phyloP scores from a whole-genome alignment of 2,113 vertebrate genomes.

The Connochaetes taurinus region DNA sequence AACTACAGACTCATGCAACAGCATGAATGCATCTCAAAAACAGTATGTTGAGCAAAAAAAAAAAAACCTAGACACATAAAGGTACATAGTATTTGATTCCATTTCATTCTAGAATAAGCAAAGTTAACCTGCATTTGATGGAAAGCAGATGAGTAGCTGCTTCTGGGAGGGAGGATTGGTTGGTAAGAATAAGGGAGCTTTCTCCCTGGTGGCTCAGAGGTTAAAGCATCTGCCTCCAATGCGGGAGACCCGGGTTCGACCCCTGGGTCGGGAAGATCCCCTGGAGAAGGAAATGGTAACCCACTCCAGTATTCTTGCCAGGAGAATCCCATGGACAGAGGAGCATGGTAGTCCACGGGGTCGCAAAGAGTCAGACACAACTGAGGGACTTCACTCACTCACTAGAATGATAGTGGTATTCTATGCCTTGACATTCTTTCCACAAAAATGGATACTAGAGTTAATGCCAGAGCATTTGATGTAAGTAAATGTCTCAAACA shows the following conservation, averaged over 20 bases:
- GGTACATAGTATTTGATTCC: neutral
- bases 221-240: too few relatives aligned
- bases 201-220: neutral
- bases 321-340: too few relatives aligned
- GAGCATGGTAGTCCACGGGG: too few relatives aligned
- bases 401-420: neutral
- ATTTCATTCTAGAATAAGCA: neutral
- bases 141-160: neutral
- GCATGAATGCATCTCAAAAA: neutral
- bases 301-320: too few relatives aligned
- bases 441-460: neutral
- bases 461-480: neutral
- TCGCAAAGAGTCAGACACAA: too few relatives aligned
- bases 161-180: neutral
- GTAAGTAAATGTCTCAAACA: neutral
- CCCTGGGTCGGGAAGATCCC: too few relatives aligned
- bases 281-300: too few relatives aligned
- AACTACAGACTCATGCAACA: neutral
- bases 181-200: neutral
- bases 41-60: neutral
- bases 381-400: too few relatives aligned
- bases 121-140: neutral
- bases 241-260: rapidly evolving
- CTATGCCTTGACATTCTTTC: neutral
- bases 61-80: neutral